Conservation (phyloP, 2,113 vertebrate species). For the Brachirus orientalis region DNA sequence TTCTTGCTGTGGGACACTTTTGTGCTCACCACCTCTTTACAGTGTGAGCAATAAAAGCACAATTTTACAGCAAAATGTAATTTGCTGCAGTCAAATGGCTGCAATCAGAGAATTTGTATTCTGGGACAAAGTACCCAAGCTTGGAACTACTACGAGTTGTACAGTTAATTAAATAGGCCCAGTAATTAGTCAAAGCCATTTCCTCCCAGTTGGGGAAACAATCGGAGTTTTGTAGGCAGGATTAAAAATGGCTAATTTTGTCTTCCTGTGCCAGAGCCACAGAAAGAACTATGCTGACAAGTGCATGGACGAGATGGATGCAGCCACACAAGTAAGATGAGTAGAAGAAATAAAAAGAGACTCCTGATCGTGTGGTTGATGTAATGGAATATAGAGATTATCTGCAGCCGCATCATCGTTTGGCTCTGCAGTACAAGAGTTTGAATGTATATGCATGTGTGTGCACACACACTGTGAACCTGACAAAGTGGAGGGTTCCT, state of each 20-base stretch:
- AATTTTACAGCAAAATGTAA: neutral
- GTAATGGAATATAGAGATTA: neutral
- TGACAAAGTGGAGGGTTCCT: no score
- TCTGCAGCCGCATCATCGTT: neutral
- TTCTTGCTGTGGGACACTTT: neutral
- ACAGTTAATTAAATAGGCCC: neutral
- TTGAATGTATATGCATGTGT: neutral
- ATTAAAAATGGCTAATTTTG: neutral
- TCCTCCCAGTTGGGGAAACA: neutral
- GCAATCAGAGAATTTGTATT: neutral
- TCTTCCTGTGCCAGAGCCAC: neutral
- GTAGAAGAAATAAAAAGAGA: neutral
- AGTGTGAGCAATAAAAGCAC: neutral
- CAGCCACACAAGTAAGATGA: neutral
- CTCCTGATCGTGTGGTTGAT: neutral
- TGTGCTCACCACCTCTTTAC: neutral
- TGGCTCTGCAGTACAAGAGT: neutral
- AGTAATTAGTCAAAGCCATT: neutral
- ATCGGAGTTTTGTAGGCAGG: neutral
- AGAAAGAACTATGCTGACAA: neutral
- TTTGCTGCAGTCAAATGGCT: neutral
- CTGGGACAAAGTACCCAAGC: neutral
- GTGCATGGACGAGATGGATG: neutral
- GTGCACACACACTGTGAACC: no score
- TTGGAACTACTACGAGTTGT: neutral